Conservation (phyloP, 2,797 vertebrate genomes). For the Tapirus indicus region DNA sequence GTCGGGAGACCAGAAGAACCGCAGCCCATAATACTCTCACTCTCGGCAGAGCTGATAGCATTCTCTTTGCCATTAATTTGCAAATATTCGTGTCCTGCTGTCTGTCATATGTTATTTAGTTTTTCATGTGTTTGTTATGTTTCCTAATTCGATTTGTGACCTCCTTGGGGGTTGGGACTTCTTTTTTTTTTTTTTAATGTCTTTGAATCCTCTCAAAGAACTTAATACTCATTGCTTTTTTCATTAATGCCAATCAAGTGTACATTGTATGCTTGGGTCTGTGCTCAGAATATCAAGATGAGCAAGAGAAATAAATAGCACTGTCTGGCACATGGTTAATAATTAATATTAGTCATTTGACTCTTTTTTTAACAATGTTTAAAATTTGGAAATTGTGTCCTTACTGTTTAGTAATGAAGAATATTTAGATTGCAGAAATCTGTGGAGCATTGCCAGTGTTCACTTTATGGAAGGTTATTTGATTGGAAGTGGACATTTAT, state of each 20-base stretch:
- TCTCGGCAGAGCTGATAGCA: constrained; percentile 20
- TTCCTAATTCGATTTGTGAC: not conserved
- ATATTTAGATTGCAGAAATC: constrained; percentile 42
- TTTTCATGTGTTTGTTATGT: constrained; percentile 27
- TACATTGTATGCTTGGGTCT: not conserved
- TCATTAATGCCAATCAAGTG: not conserved
- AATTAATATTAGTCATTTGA: not conserved
- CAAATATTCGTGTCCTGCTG: constrained; percentile 21
- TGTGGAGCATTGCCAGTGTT: not conserved
- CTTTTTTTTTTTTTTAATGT: not conserved
- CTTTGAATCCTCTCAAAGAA: constrained; percentile 9
- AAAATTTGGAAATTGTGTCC: constrained; percentile 6
- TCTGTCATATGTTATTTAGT: not conserved
- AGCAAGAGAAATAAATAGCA: constrained; percentile 8
- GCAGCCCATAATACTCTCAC: not conserved
- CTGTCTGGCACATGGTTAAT: not conserved
- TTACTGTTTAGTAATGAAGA: constrained; percentile 43
- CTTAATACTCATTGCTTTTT: not conserved
- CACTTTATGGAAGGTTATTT: constrained; percentile 20
- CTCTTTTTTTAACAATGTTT: not conserved
- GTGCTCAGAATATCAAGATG: not conserved
- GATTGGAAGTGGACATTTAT: not conserved
- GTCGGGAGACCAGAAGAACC: not conserved
- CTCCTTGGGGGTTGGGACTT: not conserved
- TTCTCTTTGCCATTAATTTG: not conserved